These are phyloP conservation scores for Mongoloraphidia duomilia DNA, from an alignment of 2,888 invertebrate genomes.

Conservation along the genomic window DNA sequence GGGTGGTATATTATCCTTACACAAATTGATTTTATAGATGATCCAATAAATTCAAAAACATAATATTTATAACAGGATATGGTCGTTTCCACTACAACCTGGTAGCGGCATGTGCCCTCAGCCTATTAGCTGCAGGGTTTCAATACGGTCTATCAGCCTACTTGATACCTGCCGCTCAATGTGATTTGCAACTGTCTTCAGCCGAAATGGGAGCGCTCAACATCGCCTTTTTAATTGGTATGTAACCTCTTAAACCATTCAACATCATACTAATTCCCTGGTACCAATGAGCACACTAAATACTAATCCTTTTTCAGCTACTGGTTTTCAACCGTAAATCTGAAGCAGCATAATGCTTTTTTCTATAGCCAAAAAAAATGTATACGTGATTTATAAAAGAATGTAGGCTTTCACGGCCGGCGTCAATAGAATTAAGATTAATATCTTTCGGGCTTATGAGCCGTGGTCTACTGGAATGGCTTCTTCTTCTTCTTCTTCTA, in stretches of 20 bases:
- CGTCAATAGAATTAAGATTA: no score
- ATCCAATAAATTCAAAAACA: no score
- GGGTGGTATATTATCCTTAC: no score
- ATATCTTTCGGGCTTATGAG: no score
- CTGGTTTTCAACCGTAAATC: no score
- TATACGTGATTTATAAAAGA: no score
- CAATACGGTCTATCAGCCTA: conserved; percentile 56
- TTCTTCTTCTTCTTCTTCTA: no score
- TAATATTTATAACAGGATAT: conserved; percentile 35
- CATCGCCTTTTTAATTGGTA: conserved; percentile 56
- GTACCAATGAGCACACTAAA: neutral
- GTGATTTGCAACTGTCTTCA: conserved; percentile 50
- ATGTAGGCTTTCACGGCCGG: no score
- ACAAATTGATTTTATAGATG: no score
- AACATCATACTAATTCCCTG: neutral
- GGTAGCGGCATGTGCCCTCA: conserved; percentile 46
- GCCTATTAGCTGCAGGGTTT: conserved; percentile 46
- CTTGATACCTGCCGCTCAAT: conserved; percentile 55
- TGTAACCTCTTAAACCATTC: conserved; percentile 16
- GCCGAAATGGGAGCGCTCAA: conserved; percentile 54
- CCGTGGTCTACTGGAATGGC: no score
- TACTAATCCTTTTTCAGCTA: neutral
- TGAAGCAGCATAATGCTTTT: no score
- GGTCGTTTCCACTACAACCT: conserved; percentile 52
- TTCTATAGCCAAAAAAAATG: no score